Percentiles rank a stretch among this genome's conserved stretches.
Conservation (phyloP, 2,113 vertebrate genomes). For the Lichenostomus cassidix region DNA sequence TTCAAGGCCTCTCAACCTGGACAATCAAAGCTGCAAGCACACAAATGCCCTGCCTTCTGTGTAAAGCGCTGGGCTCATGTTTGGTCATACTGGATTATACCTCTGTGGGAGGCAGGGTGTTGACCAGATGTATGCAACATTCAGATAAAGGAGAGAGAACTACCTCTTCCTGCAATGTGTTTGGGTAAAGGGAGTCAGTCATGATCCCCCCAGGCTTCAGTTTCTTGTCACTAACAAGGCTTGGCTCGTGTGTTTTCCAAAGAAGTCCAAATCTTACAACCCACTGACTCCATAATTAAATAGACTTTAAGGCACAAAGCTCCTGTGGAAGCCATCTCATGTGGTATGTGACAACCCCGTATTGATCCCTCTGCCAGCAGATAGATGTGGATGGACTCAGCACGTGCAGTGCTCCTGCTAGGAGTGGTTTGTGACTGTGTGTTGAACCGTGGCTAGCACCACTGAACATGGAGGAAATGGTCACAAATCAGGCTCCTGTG, state of each 20-base stretch:
- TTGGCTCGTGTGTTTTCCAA: neutral
- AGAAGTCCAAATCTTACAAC: neutral
- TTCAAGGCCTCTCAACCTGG: neutral
- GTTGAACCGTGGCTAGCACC: neutral
- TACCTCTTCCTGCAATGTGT: neutral
- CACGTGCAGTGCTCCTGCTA: rapidly evolving
- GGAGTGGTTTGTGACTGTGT: rapidly evolving
- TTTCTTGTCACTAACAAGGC: neutral
- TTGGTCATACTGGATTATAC: neutral
- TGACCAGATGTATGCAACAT: neutral
- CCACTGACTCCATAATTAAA: neutral
- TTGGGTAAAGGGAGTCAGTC: neutral
- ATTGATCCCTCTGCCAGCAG: neutral
- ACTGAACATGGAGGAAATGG: rapidly evolving
- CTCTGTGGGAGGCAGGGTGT: neutral
- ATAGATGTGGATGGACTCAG: neutral
- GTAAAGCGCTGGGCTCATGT: neutral
- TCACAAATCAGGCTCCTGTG: neutral
- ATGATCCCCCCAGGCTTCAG: neutral
- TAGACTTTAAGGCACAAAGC: neutral
- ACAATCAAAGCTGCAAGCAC: neutral
- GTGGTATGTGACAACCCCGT: neutral
- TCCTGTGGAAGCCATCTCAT: neutral
- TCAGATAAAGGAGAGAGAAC: neutral
- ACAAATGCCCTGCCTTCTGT: neutral